phyloP scores from a whole-genome alignment of 2,888 invertebrate genomes.

The Exephanes ischioxanthus region DNA sequence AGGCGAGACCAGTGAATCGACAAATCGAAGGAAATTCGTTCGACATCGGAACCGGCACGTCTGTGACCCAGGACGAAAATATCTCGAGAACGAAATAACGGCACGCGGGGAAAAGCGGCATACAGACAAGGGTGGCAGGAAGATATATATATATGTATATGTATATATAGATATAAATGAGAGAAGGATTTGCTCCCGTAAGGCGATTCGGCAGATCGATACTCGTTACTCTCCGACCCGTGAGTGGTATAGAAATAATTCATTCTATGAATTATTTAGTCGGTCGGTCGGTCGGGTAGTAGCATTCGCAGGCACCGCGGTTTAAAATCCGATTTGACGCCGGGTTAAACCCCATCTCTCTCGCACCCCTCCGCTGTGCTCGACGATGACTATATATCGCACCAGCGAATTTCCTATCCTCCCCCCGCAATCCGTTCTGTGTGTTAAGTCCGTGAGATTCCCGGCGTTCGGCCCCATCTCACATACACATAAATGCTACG shows the following conservation, averaged over 20 bases:
- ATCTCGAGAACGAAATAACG: conserved; percentile 24
- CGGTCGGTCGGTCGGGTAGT: conserved; percentile 65
- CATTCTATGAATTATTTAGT: conserved; percentile 81
- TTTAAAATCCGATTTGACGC: conserved; percentile 78
- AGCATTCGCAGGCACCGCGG: conserved; percentile 66
- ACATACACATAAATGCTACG: conserved; percentile 46
- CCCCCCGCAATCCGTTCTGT: conserved; percentile 18
- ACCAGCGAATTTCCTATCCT: conserved; percentile 25
- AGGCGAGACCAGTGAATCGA: neutral
- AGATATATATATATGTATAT: conserved; percentile 1
- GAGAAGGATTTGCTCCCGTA: conserved; percentile 58
- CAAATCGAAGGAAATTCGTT: conserved; percentile 22
- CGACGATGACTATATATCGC: neutral
- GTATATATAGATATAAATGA: neutral
- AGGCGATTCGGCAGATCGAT: conserved; percentile 76
- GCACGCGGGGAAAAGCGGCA: neutral
- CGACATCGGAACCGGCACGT: conserved; percentile 23
- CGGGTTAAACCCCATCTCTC: conserved; percentile 39
- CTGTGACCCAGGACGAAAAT: conserved; percentile 62
- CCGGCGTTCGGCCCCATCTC: conserved; percentile 32
- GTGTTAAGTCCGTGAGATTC: conserved; percentile 29
- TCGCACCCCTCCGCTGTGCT: conserved; percentile 6
- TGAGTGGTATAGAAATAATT: conserved; percentile 80
- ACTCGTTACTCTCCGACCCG: conserved; percentile 71
- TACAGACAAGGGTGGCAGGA: conserved; percentile 2